Evolutionary conservation across 1,140 invertebrate species (phyloP).

Genomic region (Drosophila santomea): DNA sequence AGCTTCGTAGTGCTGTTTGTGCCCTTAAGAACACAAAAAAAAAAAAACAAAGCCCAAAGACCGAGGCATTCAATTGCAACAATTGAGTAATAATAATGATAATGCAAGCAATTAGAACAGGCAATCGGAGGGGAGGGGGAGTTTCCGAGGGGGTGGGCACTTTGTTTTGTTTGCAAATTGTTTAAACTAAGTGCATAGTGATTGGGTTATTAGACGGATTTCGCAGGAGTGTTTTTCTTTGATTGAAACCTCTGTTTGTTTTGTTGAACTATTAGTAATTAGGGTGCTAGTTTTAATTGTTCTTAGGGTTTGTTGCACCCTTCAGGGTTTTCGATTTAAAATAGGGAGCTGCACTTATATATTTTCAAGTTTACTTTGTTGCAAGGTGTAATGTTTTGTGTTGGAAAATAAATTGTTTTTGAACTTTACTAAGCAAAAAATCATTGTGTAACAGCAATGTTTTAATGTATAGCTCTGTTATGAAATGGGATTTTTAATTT

Average conservation of each 20-base stretch:
- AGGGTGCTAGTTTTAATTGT: background rate
- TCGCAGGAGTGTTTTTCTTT: slow-evolving; percentile 20
- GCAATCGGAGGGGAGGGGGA: background rate
- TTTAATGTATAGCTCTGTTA: too few relatives aligned
- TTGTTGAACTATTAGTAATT: background rate
- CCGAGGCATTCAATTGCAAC: slow-evolving; percentile 50
- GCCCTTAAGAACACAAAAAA: slow-evolving; percentile 50
- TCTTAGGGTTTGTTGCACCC: slow-evolving; percentile 21
- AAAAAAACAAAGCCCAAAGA: background rate
- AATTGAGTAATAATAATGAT: slow-evolving; percentile 42
- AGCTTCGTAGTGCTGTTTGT: background rate
- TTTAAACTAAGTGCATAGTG: slow-evolving; percentile 38
- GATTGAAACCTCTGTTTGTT: background rate
- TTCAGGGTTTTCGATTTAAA: slow-evolving; percentile 20
- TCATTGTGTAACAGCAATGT: too few relatives aligned
- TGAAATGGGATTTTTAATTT: too few relatives aligned
- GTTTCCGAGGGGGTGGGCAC: background rate
- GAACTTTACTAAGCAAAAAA: too few relatives aligned
- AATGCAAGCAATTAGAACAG: slow-evolving; percentile 57
- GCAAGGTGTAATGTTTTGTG: too few relatives aligned
- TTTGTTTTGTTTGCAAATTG: slow-evolving; percentile 55
- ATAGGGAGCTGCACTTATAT: too few relatives aligned
- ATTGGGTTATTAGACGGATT: slow-evolving; percentile 46
- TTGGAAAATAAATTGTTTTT: too few relatives aligned
- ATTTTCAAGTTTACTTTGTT: too few relatives aligned